Base-by-base conservation (phyloP, 2,113 vertebrate genomes). In the Genyomyrus donnyi region DNA sequence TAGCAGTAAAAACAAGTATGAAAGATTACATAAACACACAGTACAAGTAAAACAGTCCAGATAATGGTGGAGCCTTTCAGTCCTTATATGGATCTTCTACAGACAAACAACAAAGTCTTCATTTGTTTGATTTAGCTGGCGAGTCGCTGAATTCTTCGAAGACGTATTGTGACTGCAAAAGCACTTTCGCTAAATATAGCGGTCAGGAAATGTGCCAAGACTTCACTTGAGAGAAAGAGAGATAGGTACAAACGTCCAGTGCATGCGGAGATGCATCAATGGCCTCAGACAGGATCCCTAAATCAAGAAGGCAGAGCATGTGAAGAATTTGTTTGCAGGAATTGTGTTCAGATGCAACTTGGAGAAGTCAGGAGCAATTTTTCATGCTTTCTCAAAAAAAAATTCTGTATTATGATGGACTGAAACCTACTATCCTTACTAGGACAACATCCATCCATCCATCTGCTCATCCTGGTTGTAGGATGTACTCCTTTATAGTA, bases 111-210 rank as follows among this genome's bases (percentile, higher is more conserved):
- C 48, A 31, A 53, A 87, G 50, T 53, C 50, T 19, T 19, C 48
- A 53, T 87, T 87, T 87, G 85, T 87, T 53, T 87, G 85, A 87
- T 87, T 53, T 87, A 35, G 13, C 48, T 87, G 85, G 48, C 19
- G 31, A 53, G 49, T 52, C 15, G 21, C 27, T 42, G 46, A 53
- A 52, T 17, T 35, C 50, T 83, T 53, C 74, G 53, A 52, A 89
- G 48, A 80, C 5, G n/a, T 77, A 74, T 50, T 74, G 24, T 35
- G 31, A 52, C 17, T 53, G 27, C 39, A 27, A 89, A 80, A 53
- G 31, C 48, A 50, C 87, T 88, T 39, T 46, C 35, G 8, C 87
- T 66, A 62, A 88, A 88, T 62, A 88, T 88, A 66, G 56, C 27
- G 85, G 21, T 13, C 39, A 58, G 35, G 52, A 17, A 83, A 85